phyloP scores from a whole-genome alignment of 2,113 vertebrate species.

The Ia io region DNA sequence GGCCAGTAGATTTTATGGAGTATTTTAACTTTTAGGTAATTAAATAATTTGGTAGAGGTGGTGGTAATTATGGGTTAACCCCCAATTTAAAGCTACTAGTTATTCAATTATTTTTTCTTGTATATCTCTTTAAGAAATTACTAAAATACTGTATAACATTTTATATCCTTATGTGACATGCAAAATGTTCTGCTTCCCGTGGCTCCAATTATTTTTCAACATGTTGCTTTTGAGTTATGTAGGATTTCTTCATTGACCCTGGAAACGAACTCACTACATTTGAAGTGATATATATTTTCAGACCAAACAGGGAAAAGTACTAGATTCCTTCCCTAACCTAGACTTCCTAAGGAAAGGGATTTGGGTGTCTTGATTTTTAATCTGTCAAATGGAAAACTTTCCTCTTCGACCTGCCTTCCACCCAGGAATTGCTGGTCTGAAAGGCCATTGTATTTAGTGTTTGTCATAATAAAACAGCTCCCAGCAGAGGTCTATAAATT shows the following conservation, averaged over 20 bases:
- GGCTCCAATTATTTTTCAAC: neutral
- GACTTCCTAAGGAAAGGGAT: neutral
- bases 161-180: neutral
- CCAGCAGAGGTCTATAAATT: neutral
- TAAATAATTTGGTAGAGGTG: neutral
- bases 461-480: neutral
- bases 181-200: neutral
- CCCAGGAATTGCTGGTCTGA: neutral
- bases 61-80: neutral
- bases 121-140: neutral
- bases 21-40: neutral
- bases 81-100: neutral
- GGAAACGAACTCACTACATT: neutral
- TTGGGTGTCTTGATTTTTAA: neutral
- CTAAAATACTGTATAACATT: neutral
- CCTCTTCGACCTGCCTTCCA: neutral
- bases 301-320: neutral
- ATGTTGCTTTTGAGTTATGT: neutral
- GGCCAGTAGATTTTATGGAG: neutral
- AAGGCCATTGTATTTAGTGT: neutral
- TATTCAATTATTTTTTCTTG: constrained; percentile 3
- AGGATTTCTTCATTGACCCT: neutral
- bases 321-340: neutral
- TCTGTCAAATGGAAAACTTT: neutral
- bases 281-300: neutral